Evolutionary conservation across 2,888 invertebrate species (phyloP).

Genomic region (Heliothis peltigera): DNA sequence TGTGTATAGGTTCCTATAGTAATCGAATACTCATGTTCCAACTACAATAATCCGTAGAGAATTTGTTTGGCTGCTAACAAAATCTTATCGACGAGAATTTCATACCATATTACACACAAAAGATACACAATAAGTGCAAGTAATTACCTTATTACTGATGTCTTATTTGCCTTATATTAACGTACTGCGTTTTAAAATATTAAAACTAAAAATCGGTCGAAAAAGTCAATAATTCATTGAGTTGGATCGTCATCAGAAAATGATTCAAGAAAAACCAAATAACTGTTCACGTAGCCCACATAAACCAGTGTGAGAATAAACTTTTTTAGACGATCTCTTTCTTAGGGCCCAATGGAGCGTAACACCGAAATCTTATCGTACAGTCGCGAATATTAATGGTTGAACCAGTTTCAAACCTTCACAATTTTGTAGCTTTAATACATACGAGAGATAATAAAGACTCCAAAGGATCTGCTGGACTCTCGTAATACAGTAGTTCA

Average conservation of each 20-base stretch:
- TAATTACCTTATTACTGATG: too few species aligned
- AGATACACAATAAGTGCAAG: too few species aligned
- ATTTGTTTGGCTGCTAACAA: neutral
- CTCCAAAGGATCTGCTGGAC: too few species aligned
- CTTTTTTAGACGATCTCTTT: slow-evolving; percentile 5
- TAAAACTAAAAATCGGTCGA: too few species aligned
- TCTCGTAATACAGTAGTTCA: too few species aligned
- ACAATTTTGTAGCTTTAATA: too few species aligned
- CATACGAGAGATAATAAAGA: too few species aligned
- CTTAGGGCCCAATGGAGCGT: slow-evolving; percentile 22
- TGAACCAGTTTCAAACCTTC: too few species aligned
- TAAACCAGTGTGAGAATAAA: neutral
- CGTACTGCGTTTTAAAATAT: too few species aligned
- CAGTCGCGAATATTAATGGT: too few species aligned
- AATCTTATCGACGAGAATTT: neutral
- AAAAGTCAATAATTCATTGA: neutral
- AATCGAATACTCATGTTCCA: neutral
- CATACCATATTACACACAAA: too few species aligned
- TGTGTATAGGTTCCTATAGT: neutral
- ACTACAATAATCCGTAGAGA: neutral
- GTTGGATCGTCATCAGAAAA: neutral
- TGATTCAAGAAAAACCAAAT: neutral
- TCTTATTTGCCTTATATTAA: too few species aligned
- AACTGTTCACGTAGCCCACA: neutral
- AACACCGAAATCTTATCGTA: slow-evolving; percentile 18